A percentile compares a stretch with the other conserved stretches of the same genome.
phyloP scores from a whole-genome alignment of 2,888 invertebrate species.

The Amblyteles armatorius region DNA sequence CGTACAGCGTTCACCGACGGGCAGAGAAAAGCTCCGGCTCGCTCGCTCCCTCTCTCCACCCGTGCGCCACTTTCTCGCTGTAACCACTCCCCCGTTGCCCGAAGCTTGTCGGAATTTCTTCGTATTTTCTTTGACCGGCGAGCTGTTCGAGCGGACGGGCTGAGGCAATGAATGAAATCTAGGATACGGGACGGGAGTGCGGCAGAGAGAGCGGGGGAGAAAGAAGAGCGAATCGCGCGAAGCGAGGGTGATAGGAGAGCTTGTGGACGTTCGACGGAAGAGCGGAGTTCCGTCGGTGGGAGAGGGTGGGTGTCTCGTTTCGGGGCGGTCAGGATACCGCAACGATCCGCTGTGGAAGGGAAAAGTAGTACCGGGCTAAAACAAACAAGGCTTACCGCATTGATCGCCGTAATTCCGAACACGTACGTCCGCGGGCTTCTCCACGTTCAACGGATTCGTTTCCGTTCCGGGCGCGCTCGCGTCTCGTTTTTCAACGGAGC shows the following conservation, averaged over 20 bases:
- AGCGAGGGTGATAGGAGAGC: constrained; percentile 50
- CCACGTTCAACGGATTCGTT: constrained; percentile 25
- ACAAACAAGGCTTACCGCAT: constrained; percentile 83
- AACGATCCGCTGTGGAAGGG: constrained; percentile 55
- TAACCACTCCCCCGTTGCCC: constrained; percentile 14
- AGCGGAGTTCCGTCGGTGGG: constrained; percentile 26
- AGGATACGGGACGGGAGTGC: constrained; percentile 19
- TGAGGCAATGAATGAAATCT: constrained; percentile 74
- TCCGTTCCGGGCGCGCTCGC: constrained; percentile 61
- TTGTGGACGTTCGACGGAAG: constrained; percentile 29
- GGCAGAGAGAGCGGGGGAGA: constrained; percentile 3
- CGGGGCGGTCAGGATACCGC: neutral
- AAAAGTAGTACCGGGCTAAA: constrained; percentile 76
- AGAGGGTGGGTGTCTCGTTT: neutral
- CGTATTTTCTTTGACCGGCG: constrained; percentile 52
- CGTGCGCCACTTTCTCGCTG: constrained; percentile 2
- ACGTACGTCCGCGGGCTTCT: constrained; percentile 73
- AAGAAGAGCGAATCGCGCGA: constrained; percentile 34
- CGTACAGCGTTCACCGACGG: neutral
- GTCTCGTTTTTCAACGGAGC: constrained; percentile 37
- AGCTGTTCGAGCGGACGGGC: constrained; percentile 65
- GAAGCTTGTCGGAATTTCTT: constrained; percentile 25
- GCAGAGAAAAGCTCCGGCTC: constrained; percentile 20
- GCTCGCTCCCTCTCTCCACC: neutral
- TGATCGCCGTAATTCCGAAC: constrained; percentile 82